Percentiles rank a stretch among this genome's conserved stretches.
These are phyloP conservation scores for Pongo abelii DNA, from an alignment of 2,113 vertebrate genomes.

Conservation along the genomic window DNA sequence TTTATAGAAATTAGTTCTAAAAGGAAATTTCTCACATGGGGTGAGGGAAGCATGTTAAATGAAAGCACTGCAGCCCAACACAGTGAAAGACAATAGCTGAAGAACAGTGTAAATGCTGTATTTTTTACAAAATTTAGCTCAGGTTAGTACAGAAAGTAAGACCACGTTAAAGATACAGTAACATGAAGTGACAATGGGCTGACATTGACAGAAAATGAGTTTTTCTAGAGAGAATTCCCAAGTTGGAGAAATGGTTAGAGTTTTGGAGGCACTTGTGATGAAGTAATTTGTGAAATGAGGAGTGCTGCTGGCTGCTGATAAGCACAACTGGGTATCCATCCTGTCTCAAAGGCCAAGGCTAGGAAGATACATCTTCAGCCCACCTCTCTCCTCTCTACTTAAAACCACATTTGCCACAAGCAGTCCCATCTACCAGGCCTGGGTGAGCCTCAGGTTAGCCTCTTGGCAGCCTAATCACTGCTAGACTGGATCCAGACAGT, in stretches of 20 bases:
- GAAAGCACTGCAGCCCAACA: not conserved
- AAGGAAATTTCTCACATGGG: not conserved
- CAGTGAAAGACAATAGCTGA: not conserved
- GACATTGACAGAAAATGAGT: not conserved
- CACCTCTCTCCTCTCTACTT: not conserved
- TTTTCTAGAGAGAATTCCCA: constrained; percentile 23
- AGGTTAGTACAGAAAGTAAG: not conserved
- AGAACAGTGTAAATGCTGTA: not conserved
- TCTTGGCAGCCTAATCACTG: not conserved
- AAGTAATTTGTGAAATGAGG: not conserved
- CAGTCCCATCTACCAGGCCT: not conserved
- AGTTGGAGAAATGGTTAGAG: not conserved
- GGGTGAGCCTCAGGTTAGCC: not conserved
- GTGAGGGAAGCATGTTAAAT: not conserved
- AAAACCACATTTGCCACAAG: not conserved
- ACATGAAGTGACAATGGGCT: not conserved
- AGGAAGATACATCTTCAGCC: not conserved
- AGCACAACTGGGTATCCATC: not conserved
- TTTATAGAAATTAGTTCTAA: not conserved
- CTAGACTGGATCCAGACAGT: not conserved
- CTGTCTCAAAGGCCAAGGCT: not conserved
- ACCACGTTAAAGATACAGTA: not conserved
- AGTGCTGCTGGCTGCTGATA: not conserved
- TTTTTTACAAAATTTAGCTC: not conserved
- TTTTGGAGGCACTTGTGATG: not conserved